phyloP scores from a whole-genome alignment of 1,140 invertebrate genomes.

The Pogonomyrmex barbatus region DNA sequence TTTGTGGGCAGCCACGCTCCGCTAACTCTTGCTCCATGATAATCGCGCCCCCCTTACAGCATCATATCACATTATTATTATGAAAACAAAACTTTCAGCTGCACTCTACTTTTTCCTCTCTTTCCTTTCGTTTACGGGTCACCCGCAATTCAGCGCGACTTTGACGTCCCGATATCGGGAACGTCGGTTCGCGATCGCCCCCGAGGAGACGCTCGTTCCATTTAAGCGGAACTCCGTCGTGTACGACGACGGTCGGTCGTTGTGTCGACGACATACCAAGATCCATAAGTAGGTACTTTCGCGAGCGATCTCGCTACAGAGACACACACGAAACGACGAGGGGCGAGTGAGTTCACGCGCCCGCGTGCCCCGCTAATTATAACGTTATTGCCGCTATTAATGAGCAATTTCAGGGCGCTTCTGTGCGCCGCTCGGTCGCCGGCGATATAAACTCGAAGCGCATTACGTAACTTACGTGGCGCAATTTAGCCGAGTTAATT shows the following conservation, averaged over 20 bases:
- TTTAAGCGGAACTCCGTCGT: neutral
- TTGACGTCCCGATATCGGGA: neutral
- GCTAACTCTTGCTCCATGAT: neutral
- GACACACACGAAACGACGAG: conserved; percentile 43
- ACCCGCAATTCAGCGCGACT: neutral
- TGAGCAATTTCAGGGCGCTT: conserved; percentile 74
- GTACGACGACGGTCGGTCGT: conserved; percentile 14
- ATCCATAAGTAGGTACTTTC: conserved; percentile 49
- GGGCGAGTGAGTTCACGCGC: conserved; percentile 34
- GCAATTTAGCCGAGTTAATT: conserved; percentile 75
- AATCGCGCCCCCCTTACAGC: neutral
- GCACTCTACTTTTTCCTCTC: neutral
- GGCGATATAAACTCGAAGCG: conserved; percentile 66
- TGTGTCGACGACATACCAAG: conserved; percentile 2
- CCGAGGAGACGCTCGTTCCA: neutral
- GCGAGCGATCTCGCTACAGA: conserved; percentile 20
- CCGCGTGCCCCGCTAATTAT: conserved; percentile 70
- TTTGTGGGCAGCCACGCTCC: neutral
- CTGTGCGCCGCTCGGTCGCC: conserved; percentile 54
- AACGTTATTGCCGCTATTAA: conserved; percentile 75
- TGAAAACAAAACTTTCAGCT: neutral
- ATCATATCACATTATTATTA: conserved; percentile 25
- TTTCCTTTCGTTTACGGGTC: neutral
- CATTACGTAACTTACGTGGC: conserved; percentile 74
- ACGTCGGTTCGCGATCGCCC: neutral